Evolutionary conservation across 2,888 invertebrate genomes (phyloP).

Genomic region (Drosophila subsilvestris): DNA sequence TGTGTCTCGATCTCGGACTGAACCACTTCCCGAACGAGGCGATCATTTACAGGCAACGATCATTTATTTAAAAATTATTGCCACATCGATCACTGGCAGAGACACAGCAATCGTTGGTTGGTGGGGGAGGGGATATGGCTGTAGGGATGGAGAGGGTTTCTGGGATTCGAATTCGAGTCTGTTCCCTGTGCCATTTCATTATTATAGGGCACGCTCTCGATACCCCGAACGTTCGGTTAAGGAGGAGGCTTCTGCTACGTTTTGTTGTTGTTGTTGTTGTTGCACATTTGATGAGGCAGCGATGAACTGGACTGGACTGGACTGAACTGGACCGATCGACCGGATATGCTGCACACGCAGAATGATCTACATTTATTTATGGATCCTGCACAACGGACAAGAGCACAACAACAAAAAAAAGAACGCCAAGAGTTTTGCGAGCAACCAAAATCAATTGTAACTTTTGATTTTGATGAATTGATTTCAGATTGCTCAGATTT

Average conservation of each 20-base stretch:
- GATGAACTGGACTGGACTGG: slow-evolving; percentile 10
- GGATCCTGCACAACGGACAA: slow-evolving; percentile 67
- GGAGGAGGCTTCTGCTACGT: background rate
- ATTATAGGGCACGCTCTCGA: slow-evolving; percentile 64
- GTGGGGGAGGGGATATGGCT: background rate
- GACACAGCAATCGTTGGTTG: slow-evolving; percentile 46
- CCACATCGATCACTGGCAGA: slow-evolving; percentile 76
- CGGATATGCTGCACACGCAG: slow-evolving; percentile 77
- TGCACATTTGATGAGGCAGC: slow-evolving; percentile 70
- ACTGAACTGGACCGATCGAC: slow-evolving; percentile 31
- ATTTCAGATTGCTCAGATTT: slow-evolving; percentile 72
- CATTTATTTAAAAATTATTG: slow-evolving; percentile 80
- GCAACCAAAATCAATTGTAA: slow-evolving; percentile 71
- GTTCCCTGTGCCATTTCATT: slow-evolving; percentile 63
- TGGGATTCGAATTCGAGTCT: slow-evolving; percentile 6
- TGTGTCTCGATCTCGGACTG: slow-evolving; percentile 3
- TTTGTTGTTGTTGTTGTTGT: slow-evolving; percentile 24
- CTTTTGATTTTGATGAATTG: slow-evolving; percentile 80
- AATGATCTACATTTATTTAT: slow-evolving; percentile 81
- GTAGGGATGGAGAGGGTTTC: slow-evolving; percentile 17
- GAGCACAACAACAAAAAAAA: background rate
- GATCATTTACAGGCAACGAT: slow-evolving; percentile 77
- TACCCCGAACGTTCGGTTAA: slow-evolving; percentile 1
- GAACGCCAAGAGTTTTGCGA: background rate
- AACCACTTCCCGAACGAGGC: slow-evolving; percentile 44